Evolutionary conservation across 1,140 invertebrate species (phyloP).

Genomic region (Scylla paramamosain): DNA sequence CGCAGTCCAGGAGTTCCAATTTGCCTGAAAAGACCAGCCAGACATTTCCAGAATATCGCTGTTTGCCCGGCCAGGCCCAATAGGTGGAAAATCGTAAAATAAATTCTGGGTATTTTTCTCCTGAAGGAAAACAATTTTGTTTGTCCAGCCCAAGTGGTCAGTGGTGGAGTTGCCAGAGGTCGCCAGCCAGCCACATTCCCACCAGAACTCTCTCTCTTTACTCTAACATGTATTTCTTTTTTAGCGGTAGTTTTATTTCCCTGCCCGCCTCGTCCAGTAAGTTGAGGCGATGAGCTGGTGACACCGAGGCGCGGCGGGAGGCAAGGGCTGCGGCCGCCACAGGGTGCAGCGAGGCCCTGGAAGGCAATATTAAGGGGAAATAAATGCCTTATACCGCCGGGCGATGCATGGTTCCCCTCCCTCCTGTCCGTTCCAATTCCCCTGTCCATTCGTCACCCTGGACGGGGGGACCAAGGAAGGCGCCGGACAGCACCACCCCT

Average conservation of each 20-base stretch:
- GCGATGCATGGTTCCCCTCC: conserved; percentile 55
- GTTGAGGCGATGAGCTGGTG: background rate
- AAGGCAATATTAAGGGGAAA: conserved; percentile 55
- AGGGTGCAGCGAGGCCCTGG: background rate
- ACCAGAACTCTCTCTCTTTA: background rate
- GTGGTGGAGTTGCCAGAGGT: conserved; percentile 66
- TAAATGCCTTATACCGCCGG: conserved; percentile 64
- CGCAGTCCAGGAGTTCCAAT: conserved; percentile 51
- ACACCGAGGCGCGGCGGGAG: background rate
- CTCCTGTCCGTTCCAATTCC: conserved; percentile 74
- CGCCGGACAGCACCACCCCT: conserved; percentile 41
- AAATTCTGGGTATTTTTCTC: conserved; percentile 75
- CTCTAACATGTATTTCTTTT: conserved; percentile 33
- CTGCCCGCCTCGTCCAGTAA: no score
- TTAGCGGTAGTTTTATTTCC: background rate
- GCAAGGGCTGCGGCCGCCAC: background rate
- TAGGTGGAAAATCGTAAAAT: conserved; percentile 76
- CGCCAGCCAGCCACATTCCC: conserved; percentile 45
- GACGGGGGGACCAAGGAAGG: conserved; percentile 59
- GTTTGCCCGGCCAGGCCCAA: conserved; percentile 71
- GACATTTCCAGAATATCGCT: conserved; percentile 73
- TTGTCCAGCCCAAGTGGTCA: conserved; percentile 76
- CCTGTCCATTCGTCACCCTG: conserved; percentile 71
- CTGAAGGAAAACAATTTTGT: conserved; percentile 76
- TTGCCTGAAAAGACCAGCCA: conserved; percentile 67